These are phyloP conservation scores for Lipotes vexillifer DNA, from an alignment of 2,113 vertebrate genomes.

Conservation along the genomic window DNA sequence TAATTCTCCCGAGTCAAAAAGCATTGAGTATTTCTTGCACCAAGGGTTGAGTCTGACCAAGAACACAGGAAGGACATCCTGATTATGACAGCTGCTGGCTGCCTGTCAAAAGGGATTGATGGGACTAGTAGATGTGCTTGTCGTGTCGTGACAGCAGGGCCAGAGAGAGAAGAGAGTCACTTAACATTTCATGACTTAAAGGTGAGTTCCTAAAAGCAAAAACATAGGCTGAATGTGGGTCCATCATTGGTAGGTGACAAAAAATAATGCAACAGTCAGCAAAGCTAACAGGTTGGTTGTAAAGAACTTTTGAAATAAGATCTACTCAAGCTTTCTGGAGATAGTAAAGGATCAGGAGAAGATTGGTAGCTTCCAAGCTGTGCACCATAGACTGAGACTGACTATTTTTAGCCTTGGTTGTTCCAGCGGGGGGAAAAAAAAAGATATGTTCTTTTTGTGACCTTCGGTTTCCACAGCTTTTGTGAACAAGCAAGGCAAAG, in stretches of 20 bases:
- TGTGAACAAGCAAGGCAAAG: neutral
- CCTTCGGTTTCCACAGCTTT: neutral
- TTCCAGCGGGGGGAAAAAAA: neutral
- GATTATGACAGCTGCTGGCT: constrained; percentile 36
- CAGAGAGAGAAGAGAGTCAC: constrained; percentile 24
- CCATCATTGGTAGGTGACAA: neutral
- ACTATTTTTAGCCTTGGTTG: constrained; percentile 26
- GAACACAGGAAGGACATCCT: constrained; percentile 42
- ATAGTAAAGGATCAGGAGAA: neutral
- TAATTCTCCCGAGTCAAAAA: neutral
- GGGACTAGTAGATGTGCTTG: constrained; percentile 17
- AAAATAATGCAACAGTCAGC: neutral
- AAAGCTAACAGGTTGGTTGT: neutral
- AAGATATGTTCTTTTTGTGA: neutral
- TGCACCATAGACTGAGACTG: neutral
- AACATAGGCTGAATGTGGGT: neutral
- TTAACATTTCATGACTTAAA: constrained; percentile 14
- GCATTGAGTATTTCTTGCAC: neutral
- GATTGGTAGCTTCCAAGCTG: neutral
- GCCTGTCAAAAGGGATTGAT: constrained; percentile 56
- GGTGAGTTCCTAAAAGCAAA: constrained; percentile 51
- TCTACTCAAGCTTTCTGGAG: neutral
- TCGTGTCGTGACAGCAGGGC: constrained; percentile 22
- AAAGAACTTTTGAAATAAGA: neutral
- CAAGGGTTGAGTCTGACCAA: constrained; percentile 34